These are phyloP conservation scores for Mugil cephalus DNA, from an alignment of 2,113 vertebrate genomes.

Conservation along the genomic window DNA sequence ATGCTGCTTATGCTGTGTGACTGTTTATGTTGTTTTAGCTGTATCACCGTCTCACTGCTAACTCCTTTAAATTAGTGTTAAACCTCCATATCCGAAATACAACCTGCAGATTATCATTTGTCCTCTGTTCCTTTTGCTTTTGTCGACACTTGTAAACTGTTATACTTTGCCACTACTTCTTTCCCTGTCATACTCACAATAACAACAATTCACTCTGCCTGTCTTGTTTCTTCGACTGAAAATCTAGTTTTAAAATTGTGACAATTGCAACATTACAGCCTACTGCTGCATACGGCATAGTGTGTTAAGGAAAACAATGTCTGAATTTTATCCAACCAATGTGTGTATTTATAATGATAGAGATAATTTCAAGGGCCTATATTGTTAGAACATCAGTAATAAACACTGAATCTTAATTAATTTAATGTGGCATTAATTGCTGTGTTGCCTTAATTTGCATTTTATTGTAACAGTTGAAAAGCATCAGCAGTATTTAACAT, in stretches of 20 bases:
- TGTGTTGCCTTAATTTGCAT: neutral
- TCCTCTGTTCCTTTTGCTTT: no score
- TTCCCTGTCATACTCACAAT: conserved; percentile 10
- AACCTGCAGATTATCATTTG: no score
- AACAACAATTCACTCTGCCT: neutral
- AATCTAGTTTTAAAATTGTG: neutral
- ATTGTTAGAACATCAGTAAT: neutral
- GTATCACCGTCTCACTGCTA: neutral
- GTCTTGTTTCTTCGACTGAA: neutral
- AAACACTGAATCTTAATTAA: neutral
- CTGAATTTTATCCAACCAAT: neutral
- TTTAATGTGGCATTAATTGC: neutral
- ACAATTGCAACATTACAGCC: conserved; percentile 21
- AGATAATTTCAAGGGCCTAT: neutral
- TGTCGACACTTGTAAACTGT: conserved; percentile 9
- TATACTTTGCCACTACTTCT: neutral
- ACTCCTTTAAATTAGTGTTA: conserved; percentile 48
- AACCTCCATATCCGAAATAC: conserved; percentile 4
- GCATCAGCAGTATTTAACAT: neutral
- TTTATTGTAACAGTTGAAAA: neutral
- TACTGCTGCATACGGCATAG: neutral
- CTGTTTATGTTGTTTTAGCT: conserved; percentile 30
- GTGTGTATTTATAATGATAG: neutral
- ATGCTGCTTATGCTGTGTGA: conserved; percentile 7
- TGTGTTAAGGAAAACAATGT: neutral